Conservation (phyloP, 2,888 invertebrate genomes). For the Auanema freiburgensis region DNA sequence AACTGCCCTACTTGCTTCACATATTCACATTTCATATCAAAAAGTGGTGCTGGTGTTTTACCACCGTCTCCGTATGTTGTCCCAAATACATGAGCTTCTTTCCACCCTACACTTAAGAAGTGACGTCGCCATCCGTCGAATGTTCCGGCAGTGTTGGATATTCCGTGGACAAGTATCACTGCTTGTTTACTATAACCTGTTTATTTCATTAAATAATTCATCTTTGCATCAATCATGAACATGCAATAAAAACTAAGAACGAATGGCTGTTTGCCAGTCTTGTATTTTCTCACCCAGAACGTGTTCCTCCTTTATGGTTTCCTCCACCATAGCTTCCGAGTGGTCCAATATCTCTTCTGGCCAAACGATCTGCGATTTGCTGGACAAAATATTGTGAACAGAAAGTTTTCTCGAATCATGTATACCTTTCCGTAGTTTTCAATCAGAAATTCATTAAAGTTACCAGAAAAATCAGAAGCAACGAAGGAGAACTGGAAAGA, state of each 20-base stretch:
- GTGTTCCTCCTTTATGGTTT: conserved; percentile 23
- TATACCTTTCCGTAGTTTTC: conserved; percentile 25
- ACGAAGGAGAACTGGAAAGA: not conserved
- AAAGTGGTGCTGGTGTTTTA: conserved; percentile 51
- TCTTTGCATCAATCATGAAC: not conserved
- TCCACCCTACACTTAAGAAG: conserved; percentile 36
- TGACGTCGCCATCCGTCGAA: conserved; percentile 35
- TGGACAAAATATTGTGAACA: not conserved
- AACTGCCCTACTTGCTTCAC: conserved; percentile 50
- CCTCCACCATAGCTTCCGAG: conserved; percentile 41
- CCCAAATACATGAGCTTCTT: conserved; percentile 49
- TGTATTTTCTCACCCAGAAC: conserved; percentile 22
- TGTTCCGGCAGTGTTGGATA: conserved; percentile 39
- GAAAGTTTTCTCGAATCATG: conserved; percentile 16
- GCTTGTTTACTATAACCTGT: conserved; percentile 33
- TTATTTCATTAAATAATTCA: not conserved
- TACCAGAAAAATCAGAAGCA: conserved; percentile 23
- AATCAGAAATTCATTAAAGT: conserved; percentile 24
- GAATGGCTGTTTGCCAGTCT: not conserved
- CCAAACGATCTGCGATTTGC: conserved; percentile 29
- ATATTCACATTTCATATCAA: conserved; percentile 59
- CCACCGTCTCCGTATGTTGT: conserved; percentile 62
- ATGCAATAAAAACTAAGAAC: not conserved
- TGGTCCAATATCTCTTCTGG: conserved; percentile 33
- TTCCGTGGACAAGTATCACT: conserved; percentile 39